phyloP scores from a whole-genome alignment of 2,113 vertebrate genomes.

The Bos javanicus region DNA sequence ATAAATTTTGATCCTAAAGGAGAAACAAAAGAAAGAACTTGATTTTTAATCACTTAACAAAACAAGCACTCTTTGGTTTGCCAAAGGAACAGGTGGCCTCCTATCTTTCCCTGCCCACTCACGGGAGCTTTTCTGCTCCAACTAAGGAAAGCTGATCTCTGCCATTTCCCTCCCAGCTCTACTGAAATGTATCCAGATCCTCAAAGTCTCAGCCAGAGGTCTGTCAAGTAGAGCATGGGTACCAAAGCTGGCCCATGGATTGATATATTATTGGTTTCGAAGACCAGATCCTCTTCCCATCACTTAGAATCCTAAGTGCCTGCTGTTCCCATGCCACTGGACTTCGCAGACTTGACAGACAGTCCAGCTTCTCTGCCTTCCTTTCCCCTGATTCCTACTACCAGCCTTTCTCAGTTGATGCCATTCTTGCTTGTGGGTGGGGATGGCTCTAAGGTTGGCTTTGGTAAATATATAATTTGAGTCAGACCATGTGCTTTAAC shows the following conservation, averaged over 20 bases:
- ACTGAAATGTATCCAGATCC: background rate
- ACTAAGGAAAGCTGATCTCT: background rate
- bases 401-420: background rate
- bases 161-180: background rate
- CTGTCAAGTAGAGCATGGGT: background rate
- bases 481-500: background rate
- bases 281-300: background rate
- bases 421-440: background rate
- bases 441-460: background rate
- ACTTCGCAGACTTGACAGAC: background rate
- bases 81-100: constrained; percentile 58
- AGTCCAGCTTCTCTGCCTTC: accelerated
- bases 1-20: constrained; percentile 31
- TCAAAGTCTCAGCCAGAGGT: background rate
- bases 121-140: background rate
- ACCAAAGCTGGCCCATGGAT: background rate
- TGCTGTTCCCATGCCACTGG: background rate
- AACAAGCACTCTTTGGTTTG: constrained; percentile 18
- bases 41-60: constrained; percentile 43
- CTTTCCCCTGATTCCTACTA: background rate
- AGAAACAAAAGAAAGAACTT: constrained; percentile 12
- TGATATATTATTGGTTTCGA: background rate
- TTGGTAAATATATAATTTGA: background rate
- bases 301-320: background rate
- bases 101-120: background rate